phyloP scores from a whole-genome alignment of 2,113 vertebrate species.

The Callaeas wilsoni region DNA sequence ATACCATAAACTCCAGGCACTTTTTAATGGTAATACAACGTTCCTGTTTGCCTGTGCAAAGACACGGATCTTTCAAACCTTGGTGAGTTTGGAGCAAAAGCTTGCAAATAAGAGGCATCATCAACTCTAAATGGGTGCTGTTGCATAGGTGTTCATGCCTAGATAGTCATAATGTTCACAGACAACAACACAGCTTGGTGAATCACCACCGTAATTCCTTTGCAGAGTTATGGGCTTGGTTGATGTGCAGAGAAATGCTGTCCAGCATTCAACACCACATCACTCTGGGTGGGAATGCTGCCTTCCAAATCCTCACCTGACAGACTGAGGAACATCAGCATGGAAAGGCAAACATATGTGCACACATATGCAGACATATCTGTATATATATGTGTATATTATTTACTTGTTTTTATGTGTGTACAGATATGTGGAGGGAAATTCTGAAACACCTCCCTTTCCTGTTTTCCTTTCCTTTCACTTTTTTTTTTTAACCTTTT shows the following conservation, averaged over 20 bases:
- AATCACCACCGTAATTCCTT: conserved; percentile 20
- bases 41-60: background rate
- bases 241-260: background rate
- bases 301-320: background rate
- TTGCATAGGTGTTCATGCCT: background rate
- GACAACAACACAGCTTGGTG: background rate
- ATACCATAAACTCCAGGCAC: background rate
- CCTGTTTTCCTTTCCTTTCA: background rate
- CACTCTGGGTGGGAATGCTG: background rate
- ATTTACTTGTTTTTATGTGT: background rate
- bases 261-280: background rate
- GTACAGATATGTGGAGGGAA: background rate
- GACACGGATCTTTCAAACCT: rapidly evolving
- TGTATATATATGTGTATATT: background rate
- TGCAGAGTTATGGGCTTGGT: background rate
- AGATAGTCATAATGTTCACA: background rate
- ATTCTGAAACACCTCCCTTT: background rate
- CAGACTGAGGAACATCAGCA: background rate
- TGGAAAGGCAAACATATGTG: background rate
- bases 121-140: background rate
- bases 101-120: background rate
- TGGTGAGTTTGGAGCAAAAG: background rate
- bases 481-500: background rate
- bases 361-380: background rate
- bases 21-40: background rate